Evolutionary conservation across 2,113 vertebrate species (phyloP).

Genomic region (Diadophis punctatus): DNA sequence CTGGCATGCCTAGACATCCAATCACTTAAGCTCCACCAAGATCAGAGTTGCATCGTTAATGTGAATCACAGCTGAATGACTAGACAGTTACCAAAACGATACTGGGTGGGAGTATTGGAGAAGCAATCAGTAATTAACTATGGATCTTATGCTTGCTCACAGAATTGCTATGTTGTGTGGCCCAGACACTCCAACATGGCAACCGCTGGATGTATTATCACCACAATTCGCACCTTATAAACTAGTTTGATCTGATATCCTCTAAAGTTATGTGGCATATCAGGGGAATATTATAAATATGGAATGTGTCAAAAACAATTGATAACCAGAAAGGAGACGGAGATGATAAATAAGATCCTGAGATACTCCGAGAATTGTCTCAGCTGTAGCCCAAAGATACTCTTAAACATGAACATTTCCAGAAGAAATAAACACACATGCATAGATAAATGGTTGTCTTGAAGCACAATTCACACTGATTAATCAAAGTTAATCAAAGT

Average conservation of each 20-base stretch:
- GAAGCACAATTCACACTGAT: neutral
- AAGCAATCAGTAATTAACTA: neutral
- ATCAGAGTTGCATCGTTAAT: neutral
- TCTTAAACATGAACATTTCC: neutral
- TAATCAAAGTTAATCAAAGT: neutral
- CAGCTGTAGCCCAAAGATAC: neutral
- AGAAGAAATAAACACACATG: neutral
- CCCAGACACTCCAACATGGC: neutral
- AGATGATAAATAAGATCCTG: neutral
- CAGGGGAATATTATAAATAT: neutral
- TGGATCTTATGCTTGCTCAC: neutral
- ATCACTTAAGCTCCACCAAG: neutral
- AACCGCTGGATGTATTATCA: neutral
- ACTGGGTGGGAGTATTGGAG: neutral
- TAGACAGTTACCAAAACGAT: neutral
- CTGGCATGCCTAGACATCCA: neutral
- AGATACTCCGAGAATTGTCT: neutral
- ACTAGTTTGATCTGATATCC: neutral
- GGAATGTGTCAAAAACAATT: neutral
- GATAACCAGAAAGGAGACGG: neutral
- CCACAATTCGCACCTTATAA: neutral
- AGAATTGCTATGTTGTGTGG: neutral
- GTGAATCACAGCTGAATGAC: neutral
- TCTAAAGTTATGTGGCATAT: neutral
- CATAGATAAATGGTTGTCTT: neutral